A percentile compares a stretch with the other conserved stretches of the same genome.
phyloP scores from a whole-genome alignment of 1,140 invertebrate species.

The Cotesia glomerata region DNA sequence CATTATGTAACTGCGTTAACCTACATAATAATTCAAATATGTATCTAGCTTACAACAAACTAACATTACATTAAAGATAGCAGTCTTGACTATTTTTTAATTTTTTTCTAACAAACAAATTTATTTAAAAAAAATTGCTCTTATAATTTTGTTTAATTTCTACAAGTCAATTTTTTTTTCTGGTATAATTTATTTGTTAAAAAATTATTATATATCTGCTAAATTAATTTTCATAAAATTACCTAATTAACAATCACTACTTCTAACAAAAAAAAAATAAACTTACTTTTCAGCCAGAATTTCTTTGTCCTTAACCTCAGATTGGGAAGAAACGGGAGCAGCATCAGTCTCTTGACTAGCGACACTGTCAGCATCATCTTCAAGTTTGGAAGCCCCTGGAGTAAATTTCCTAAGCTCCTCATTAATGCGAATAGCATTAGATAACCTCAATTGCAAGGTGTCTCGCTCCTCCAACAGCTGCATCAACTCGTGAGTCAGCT shows the following conservation, averaged over 20 bases:
- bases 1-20: slow-evolving; percentile 75
- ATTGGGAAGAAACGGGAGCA: slow-evolving; percentile 43
- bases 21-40: slow-evolving; percentile 57
- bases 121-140: no score
- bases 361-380: slow-evolving; percentile 28
- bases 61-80: neutral
- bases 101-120: no score
- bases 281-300: slow-evolving; percentile 58
- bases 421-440: slow-evolving; percentile 76
- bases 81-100: no score
- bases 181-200: no score
- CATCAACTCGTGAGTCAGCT: slow-evolving; percentile 84
- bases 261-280: neutral
- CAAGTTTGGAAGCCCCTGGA: slow-evolving; percentile 50
- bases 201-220: neutral
- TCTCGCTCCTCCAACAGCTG: slow-evolving; percentile 85
- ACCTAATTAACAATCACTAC: neutral
- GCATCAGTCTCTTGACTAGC: slow-evolving; percentile 23
- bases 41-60: slow-evolving; percentile 1
- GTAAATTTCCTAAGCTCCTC: slow-evolving; percentile 62
- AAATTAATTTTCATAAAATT: neutral
- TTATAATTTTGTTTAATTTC: no score
- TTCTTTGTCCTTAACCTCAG: slow-evolving; percentile 52
- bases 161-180: no score
- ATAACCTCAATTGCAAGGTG: slow-evolving; percentile 79